Evolutionary conservation across 2,113 vertebrate species (phyloP), one percentile per base, ranked within the genome.

Genomic region (Anseranas semipalmata): DNA sequence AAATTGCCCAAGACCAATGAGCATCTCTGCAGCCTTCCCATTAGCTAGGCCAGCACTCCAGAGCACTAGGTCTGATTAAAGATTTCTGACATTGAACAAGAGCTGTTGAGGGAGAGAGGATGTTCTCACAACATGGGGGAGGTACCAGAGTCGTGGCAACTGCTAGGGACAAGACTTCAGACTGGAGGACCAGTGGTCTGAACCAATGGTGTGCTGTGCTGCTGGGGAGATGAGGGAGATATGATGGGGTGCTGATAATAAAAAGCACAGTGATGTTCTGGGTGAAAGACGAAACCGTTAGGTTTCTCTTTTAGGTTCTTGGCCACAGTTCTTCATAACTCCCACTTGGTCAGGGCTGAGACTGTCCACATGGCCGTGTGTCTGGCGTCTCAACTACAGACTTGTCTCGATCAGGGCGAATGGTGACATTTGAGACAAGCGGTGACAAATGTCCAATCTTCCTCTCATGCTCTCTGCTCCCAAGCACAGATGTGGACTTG

Each of bases 361-460:
- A 62, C 28, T 6, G 0, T 37, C 32, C 46, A 22, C 24, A 2
- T 15, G n/a, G 15, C 17, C 19, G 14, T 2, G 13, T 14, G 32
- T 15, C 10, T 46, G 53, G 13, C 9, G 41, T 35, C 68, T 70
- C 48, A 45, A 28, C 8, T 3, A 6, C 3, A 28, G 41, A 12
- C 30, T 67, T 62, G 14, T n/a, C 72, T 33, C 32, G 46, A 8
- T 46, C 14, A 32, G 71, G 25, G 13, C 35, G 82, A 33, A 35
- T 0, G 1, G 15, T 32, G 25, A 66, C 3, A 16, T 62, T 58
- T 43, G 46, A 70, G 59, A 8, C 24, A 37, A 52, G 6, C 2
- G 1, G 22, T 60, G 65, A 11, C 45, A 35, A 5, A 0, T 5
- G 10, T 37, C 50, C 32, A 30, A 5, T 13, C 6, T 27, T 14